Evolutionary conservation across 2,113 vertebrate genomes (phyloP).

Genomic region (Rhodinocichla rosea): DNA sequence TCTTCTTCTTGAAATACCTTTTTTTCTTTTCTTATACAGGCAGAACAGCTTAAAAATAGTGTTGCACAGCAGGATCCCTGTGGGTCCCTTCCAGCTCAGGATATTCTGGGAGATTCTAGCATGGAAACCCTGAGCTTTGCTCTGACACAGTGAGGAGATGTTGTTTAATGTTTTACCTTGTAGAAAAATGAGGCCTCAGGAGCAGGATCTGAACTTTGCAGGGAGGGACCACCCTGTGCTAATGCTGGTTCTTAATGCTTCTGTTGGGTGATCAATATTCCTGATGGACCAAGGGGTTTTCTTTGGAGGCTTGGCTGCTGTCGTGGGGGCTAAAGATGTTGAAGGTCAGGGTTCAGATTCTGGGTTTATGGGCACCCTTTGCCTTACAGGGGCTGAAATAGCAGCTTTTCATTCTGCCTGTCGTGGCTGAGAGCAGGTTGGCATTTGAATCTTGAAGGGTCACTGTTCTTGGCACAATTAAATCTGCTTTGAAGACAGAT

Average conservation of each 20-base stretch:
- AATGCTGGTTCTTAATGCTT: background rate
- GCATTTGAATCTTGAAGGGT: slow-evolving; percentile 31
- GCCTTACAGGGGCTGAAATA: background rate
- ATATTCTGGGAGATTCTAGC: background rate
- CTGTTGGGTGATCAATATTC: background rate
- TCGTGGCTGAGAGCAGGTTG: background rate
- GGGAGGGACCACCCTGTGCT: background rate
- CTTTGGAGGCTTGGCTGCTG: background rate
- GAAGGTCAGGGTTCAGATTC: background rate
- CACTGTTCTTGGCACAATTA: slow-evolving; percentile 44
- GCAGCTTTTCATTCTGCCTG: background rate
- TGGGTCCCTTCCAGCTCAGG: background rate
- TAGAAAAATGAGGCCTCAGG: background rate
- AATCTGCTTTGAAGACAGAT: slow-evolving; percentile 8
- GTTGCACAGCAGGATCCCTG: background rate
- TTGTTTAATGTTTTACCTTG: background rate
- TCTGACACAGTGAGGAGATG: background rate
- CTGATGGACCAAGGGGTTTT: background rate
- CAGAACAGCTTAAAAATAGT: background rate
- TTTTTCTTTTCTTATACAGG: background rate
- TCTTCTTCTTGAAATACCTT: background rate
- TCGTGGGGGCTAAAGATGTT: background rate
- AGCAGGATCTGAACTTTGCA: background rate
- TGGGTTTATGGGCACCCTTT: background rate
- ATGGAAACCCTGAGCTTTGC: background rate